phyloP scores from a whole-genome alignment of 1,140 invertebrate species.

The Latrodectus geometricus region DNA sequence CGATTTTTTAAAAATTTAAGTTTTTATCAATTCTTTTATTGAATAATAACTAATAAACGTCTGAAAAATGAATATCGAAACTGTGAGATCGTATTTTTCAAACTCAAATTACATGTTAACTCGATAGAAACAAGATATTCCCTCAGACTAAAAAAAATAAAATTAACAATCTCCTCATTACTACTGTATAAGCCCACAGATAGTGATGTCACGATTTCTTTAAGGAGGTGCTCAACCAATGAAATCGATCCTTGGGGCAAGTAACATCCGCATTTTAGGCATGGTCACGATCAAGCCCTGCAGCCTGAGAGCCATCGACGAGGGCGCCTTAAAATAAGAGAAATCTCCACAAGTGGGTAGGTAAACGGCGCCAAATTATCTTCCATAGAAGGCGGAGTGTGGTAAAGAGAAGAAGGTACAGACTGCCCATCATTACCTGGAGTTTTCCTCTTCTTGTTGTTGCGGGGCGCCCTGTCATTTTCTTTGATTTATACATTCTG shows the following conservation, averaged over 20 bases:
- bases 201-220: not conserved
- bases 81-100: too few relatives aligned
- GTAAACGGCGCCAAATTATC: slow-evolving; percentile 37
- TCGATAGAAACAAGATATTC: too few relatives aligned
- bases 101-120: too few relatives aligned
- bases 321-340: slow-evolving; percentile 5
- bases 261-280: not conserved
- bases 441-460: not conserved
- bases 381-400: slow-evolving; percentile 27
- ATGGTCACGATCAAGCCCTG: not conserved
- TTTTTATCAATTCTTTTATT: too few relatives aligned
- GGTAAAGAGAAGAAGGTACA: slow-evolving; percentile 3
- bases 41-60: too few relatives aligned
- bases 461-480: slow-evolving; percentile 53
- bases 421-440: slow-evolving; percentile 45
- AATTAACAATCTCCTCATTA: not conserved
- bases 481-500: slow-evolving; percentile 50
- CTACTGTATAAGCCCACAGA: not conserved
- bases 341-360: slow-evolving; percentile 16
- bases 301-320: slow-evolving; percentile 30
- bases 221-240: not conserved
- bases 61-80: too few relatives aligned
- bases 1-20: too few relatives aligned
- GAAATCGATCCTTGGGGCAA: not conserved
- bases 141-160: not conserved